Evolutionary conservation across 1,140 invertebrate species (phyloP), one percentile per base, ranked within the genome.

Genomic region (Anagrus nilaparvatae): DNA sequence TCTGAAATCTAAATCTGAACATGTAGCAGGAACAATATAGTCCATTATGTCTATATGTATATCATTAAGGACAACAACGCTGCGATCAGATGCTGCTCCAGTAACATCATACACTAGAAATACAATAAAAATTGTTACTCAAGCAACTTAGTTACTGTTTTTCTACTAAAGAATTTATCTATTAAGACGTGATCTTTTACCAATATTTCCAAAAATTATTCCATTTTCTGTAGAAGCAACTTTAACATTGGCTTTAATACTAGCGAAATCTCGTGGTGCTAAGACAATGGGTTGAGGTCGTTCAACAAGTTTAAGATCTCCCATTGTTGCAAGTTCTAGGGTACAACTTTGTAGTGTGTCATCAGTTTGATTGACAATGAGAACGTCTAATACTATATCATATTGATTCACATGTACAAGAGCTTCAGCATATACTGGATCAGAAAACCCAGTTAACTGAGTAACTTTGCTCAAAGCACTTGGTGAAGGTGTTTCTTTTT

Each of bases 11-110:
- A 81, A 78, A 63, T 99, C 95, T 20, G 82, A 93, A 64, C 94
- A 98, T 18, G 75, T 70, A 3, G 93, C 93, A n/a, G 97, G 96
- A 25, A 97, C 84, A 55, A 99, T 99, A 67, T 99, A 99, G 72
- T 99, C 97, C 89, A 99, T 97, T 46, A 99, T 99, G 68, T 99
- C 96, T 60, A 99, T 97, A 63, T 97, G 94, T 59, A 99, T 98
- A 60, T 99, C 96, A 61, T 98, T 97, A 12, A 99, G 72, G 13
- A 99, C 94, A 21, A 99, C 94, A 44, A 97, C 94, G 67, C 95
- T 97, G 49, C 91, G 75, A 63, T 97, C 92, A 40, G 87, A 90
- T 4, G 84, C 84, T 16, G 94, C 89, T 24, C 94, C 91, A 35
- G 79, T 85, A 25, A 97, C 82, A 61, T 98, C 94, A 63, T 97